Evolutionary conservation across 2,797 vertebrate species (phyloP).

Genomic region (Leucoraja ocellata): DNA sequence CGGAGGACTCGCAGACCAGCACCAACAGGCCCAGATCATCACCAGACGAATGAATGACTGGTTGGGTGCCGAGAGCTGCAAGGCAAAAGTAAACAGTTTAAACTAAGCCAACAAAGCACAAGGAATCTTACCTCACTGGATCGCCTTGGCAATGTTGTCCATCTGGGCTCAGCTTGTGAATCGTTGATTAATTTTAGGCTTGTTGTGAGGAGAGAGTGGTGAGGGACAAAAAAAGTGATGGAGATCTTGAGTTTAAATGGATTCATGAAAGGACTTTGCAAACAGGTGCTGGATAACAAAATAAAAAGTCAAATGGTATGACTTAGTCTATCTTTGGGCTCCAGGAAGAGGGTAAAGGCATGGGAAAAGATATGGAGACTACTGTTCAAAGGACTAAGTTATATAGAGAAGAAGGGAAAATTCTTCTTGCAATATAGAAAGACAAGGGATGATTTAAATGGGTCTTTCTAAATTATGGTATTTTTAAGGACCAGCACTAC

Average conservation of each 20-base stretch:
- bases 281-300: not conserved
- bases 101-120: not conserved
- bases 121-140: constrained; percentile 10
- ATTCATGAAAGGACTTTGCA: not conserved
- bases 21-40: not conserved
- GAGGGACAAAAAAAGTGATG: not conserved
- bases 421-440: not conserved
- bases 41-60: constrained; percentile 11
- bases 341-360: not conserved
- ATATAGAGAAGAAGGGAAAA: too few relatives aligned
- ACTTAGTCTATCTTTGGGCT: not conserved
- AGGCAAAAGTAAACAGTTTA: constrained; percentile 21
- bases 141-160: not conserved
- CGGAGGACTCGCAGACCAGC: constrained; percentile 18
- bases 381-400: not conserved
- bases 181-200: not conserved
- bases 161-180: not conserved
- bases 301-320: not conserved
- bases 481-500: too few relatives aligned
- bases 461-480: not conserved
- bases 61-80: constrained; percentile 22
- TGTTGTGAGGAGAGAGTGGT: not conserved
- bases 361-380: not conserved
- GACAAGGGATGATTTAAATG: not conserved
- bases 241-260: not conserved